Evolutionary conservation across 1,140 invertebrate genomes (phyloP), one percentile per base, ranked within the genome.

Genomic region (Globodera rostochiensis): DNA sequence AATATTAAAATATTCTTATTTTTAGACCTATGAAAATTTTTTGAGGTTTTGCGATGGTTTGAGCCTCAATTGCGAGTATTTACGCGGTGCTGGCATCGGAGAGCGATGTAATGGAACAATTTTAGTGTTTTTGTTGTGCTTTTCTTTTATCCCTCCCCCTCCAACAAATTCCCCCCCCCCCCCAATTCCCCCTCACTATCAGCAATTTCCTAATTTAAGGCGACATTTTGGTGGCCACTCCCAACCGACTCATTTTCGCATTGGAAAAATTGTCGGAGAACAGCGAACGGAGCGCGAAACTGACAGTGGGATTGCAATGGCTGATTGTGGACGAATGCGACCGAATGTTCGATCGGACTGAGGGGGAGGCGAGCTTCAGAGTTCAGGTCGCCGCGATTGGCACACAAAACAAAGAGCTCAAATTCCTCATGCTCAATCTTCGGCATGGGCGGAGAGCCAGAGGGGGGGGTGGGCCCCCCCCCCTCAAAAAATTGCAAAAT

Each of bases 171-270:
- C n/a, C n/a, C n/a, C n/a, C n/a, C n/a, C n/a, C n/a, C n/a, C n/a
- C n/a, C n/a, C n/a, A n/a, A n/a, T n/a, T n/a, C n/a, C n/a, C n/a
- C n/a, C n/a, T n/a, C n/a, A n/a, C n/a, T n/a, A n/a, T n/a, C n/a
- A n/a, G n/a, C n/a, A n/a, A n/a, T 79, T 79, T 15, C 46, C 60
- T 19, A 47, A 84, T 45, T 84, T 45, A n/a, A 87, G 86, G 21
- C 13, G 74, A 98, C 93, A 94, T 99, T 87, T 91, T 99, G 6
- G 94, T 98, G 53, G 96, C 95, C 67, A 98, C 97, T 8, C 97
- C 97, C n/a, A 97, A 97, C 89, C 92, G 96, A 86, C 91, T 99
- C 13, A 93, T 97, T 82, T 96, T 93, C 90, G 90, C 98, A 73
- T 90, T 98, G 53, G 93, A 94, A 88, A 93, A 95, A 89, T 70